Conservation (phyloP, 2,888 invertebrate genomes). For the Thyatira batis region DNA sequence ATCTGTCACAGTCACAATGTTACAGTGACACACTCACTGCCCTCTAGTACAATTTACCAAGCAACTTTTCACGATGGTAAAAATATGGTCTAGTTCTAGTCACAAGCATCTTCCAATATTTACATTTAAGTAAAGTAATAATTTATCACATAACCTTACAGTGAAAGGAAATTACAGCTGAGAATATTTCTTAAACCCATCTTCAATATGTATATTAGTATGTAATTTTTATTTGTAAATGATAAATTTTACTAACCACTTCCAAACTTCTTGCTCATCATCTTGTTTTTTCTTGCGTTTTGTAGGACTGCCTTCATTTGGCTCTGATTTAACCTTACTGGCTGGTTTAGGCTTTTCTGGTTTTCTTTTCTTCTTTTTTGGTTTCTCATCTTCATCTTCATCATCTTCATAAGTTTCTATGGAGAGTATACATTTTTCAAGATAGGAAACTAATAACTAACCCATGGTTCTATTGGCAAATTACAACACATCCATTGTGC, state of each 20-base stretch:
- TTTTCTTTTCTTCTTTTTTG: constrained; percentile 83
- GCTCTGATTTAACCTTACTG: constrained; percentile 58
- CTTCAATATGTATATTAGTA: too few species aligned
- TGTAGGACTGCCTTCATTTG: constrained; percentile 75
- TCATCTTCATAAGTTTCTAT: constrained; percentile 82
- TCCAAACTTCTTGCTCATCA: constrained; percentile 93
- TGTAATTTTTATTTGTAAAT: too few species aligned
- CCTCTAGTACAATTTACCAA: neutral
- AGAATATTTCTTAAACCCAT: too few species aligned
- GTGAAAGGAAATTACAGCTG: too few species aligned
- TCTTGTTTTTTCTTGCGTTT: constrained; percentile 91
- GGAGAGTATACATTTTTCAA: constrained; percentile 11
- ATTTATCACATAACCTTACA: too few species aligned
- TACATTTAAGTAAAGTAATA: too few species aligned
- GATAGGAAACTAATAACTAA: neutral
- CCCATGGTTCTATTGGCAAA: too few species aligned
- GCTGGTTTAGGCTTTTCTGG: constrained; percentile 48
- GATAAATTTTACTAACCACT: constrained; percentile 86
- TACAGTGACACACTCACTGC: neutral
- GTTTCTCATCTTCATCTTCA: constrained; percentile 79
- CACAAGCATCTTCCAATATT: too few species aligned
- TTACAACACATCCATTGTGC: too few species aligned
- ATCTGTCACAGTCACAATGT: neutral
- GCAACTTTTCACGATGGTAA: neutral
- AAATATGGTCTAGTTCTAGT: too few species aligned